Conservation (phyloP, 2,888 invertebrate species). For the Ischnus inquisitorius region DNA sequence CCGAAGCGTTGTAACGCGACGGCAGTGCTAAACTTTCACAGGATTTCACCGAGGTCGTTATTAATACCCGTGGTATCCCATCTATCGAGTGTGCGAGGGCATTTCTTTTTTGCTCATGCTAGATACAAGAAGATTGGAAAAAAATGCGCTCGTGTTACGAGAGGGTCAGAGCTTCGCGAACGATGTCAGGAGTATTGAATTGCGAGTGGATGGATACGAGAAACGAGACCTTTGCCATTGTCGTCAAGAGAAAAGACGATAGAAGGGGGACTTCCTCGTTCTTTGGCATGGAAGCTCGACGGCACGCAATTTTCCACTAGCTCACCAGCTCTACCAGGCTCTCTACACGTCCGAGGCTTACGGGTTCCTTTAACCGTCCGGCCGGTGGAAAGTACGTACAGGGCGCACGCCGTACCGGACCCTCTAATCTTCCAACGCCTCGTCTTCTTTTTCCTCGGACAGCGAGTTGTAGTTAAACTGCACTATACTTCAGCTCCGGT, state of each 20-base stretch:
- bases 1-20: constrained; percentile 2
- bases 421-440: constrained; percentile 62
- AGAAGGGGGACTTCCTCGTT: constrained; percentile 21
- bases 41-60: constrained; percentile 18
- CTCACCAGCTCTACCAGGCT: constrained; percentile 62
- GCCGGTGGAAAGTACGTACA: constrained; percentile 16
- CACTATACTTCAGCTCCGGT: constrained; percentile 1
- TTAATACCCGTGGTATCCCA: background rate
- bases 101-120: too few species aligned
- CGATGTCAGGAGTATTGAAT: background rate
- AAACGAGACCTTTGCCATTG: background rate
- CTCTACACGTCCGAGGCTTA: constrained; percentile 40
- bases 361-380: constrained; percentile 52
- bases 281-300: constrained; percentile 20
- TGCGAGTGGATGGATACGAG: constrained; percentile 17
- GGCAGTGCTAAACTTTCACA: constrained; percentile 21
- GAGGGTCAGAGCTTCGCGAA: background rate
- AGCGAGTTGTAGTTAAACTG: constrained; percentile 28
- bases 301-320: constrained; percentile 77
- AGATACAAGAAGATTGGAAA: background rate
- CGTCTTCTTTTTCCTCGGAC: constrained; percentile 52
- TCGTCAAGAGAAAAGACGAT: constrained; percentile 3
- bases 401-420: constrained; percentile 41
- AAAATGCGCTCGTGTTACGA: background rate
- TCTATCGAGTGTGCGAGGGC: background rate